These are phyloP conservation scores for Erythrocebus patas DNA, from an alignment of 2,113 vertebrate species.

Conservation along the genomic window DNA sequence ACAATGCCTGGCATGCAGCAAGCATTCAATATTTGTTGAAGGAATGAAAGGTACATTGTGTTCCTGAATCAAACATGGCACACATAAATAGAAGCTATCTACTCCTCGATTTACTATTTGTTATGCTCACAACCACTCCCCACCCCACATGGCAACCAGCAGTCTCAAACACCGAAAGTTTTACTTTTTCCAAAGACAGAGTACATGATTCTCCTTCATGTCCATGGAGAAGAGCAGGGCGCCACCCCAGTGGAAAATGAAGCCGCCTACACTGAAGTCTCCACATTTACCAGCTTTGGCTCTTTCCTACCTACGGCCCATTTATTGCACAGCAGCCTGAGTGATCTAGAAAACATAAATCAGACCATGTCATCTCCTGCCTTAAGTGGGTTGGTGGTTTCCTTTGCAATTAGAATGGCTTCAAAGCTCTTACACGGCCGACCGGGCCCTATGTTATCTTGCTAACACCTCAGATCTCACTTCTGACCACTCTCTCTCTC, in stretches of 20 bases:
- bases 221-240: fast-evolving
- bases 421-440: neutral
- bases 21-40: fast-evolving
- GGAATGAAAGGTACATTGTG: neutral
- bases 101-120: neutral
- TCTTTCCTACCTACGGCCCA: neutral
- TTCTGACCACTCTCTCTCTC: neutral
- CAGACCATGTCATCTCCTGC: neutral
- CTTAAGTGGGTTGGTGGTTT: neutral
- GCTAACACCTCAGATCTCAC: neutral
- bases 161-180: neutral
- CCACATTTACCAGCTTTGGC: neutral
- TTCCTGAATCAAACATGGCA: neutral
- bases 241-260: neutral
- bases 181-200: neutral
- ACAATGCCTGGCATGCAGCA: fast-evolving
- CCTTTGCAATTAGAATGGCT: neutral
- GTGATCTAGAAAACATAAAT: neutral
- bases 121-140: neutral
- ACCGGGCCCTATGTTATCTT: fast-evolving
- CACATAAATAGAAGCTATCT: neutral
- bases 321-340: neutral
- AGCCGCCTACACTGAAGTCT: neutral
- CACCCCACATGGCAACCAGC: no score
- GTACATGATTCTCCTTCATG: fast-evolving